These are phyloP conservation scores for Pseudochirops cupreus DNA, from an alignment of 2,797 vertebrate genomes.

Conservation along the genomic window DNA sequence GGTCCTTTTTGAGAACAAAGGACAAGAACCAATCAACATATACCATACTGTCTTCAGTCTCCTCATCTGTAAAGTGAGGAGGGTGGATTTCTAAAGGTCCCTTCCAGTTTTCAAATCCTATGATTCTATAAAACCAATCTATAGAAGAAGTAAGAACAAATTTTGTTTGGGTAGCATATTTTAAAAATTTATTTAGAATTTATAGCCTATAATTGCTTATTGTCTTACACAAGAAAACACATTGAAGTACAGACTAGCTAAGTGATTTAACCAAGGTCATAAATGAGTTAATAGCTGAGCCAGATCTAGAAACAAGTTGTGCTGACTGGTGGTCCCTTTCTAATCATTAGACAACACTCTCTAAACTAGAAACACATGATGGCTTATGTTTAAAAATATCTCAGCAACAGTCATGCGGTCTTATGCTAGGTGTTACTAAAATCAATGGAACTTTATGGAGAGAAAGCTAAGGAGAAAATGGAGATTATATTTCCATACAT, in stretches of 20 bases:
- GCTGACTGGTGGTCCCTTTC: not conserved
- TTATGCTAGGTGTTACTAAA: not conserved
- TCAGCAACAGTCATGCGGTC: not conserved
- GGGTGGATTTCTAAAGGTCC: not conserved
- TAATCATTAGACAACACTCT: not conserved
- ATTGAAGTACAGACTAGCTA: not conserved
- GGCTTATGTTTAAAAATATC: not conserved
- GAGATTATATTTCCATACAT: constrained; percentile 14
- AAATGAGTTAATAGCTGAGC: not conserved
- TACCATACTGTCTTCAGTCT: not conserved
- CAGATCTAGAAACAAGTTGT: not conserved
- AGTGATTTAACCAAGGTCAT: not conserved
- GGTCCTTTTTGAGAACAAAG: no score
- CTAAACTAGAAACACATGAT: not conserved
- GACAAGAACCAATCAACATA: no score
- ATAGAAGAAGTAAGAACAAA: not conserved
- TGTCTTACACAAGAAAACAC: not conserved
- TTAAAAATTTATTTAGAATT: not conserved
- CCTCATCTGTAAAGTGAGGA: not conserved
- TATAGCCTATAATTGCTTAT: not conserved
- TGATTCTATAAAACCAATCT: not conserved
- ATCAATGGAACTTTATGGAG: not conserved
- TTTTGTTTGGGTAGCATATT: not conserved
- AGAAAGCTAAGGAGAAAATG: not conserved
- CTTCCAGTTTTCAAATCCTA: not conserved